Conservation (phyloP, 2,888 invertebrate genomes). For the Pollenia amentaria region DNA sequence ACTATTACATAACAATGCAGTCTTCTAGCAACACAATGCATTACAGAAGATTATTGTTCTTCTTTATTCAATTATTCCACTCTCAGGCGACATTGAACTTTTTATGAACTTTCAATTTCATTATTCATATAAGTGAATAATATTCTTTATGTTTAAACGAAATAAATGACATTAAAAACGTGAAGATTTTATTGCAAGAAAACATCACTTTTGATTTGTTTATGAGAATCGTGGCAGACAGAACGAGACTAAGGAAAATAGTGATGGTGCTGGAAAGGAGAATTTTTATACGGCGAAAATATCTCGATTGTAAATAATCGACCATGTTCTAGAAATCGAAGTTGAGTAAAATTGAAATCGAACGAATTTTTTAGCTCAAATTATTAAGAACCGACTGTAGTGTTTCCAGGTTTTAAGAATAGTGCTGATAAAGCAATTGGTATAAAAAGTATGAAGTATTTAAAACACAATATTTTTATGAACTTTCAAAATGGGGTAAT, state of each 20-base stretch:
- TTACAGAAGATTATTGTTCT: conserved; percentile 50
- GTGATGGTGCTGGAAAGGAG: background rate
- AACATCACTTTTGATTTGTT: conserved; percentile 25
- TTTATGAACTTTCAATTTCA: conserved; percentile 67
- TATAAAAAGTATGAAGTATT: no score
- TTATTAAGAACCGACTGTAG: no score
- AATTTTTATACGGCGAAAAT: no score
- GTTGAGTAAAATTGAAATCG: no score
- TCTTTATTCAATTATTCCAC: conserved; percentile 27
- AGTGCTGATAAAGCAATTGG: no score
- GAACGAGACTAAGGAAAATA: background rate
- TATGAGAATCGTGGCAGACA: conserved; percentile 28
- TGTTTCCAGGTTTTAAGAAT: no score
- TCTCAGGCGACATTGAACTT: conserved; percentile 67
- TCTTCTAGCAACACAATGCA: conserved; percentile 10
- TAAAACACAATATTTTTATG: no score
- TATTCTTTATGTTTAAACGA: no score
- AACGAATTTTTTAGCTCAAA: no score
- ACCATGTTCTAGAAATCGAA: no score
- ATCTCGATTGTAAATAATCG: no score
- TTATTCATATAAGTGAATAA: background rate
- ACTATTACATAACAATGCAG: conserved; percentile 63
- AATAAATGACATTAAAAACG: conserved; percentile 33
- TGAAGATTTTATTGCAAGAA: conserved; percentile 37
- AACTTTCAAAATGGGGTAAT: no score